phyloP scores from a whole-genome alignment of 2,888 invertebrate species.

The Eremobia ochroleuca region DNA sequence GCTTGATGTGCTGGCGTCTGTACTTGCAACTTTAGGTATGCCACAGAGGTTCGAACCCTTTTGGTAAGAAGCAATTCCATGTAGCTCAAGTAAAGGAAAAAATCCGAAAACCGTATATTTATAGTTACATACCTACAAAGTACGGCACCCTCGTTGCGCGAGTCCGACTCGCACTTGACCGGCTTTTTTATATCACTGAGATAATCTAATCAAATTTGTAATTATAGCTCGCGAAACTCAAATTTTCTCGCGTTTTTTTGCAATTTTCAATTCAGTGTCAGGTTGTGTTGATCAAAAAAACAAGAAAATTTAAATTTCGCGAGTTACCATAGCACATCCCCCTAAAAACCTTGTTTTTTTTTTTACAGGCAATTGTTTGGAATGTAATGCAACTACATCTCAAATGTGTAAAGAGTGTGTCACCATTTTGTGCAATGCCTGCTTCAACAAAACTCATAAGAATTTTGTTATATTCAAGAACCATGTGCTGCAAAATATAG shows the following conservation, averaged over 20 bases:
- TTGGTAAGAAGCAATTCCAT: too few species aligned
- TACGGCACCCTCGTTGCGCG: too few species aligned
- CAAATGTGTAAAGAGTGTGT: slow-evolving; percentile 86
- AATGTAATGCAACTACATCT: slow-evolving; percentile 78
- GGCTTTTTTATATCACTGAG: too few species aligned
- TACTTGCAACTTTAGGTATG: too few species aligned
- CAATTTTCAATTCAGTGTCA: background rate
- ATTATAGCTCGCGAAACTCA: background rate
- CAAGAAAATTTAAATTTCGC: too few species aligned
- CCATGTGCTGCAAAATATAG: slow-evolving; percentile 81
- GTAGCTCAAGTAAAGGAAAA: too few species aligned
- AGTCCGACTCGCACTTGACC: too few species aligned
- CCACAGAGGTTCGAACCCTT: too few species aligned
- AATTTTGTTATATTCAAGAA: slow-evolving; percentile 86
- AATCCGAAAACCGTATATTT: too few species aligned
- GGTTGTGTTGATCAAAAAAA: background rate
- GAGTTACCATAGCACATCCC: background rate
- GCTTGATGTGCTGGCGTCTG: too few species aligned
- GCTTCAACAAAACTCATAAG: slow-evolving; percentile 86
- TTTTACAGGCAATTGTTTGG: slow-evolving; percentile 80
- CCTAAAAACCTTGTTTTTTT: background rate
- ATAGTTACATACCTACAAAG: too few species aligned
- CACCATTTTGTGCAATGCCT: slow-evolving; percentile 81
- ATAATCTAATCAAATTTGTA: background rate
- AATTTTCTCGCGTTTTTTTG: background rate